A percentile compares a stretch with the other conserved stretches of the same genome.
Evolutionary conservation across 35 echinoderm and acorn worm species (phyloP).

Genomic region (Apostichopus japonicus): DNA sequence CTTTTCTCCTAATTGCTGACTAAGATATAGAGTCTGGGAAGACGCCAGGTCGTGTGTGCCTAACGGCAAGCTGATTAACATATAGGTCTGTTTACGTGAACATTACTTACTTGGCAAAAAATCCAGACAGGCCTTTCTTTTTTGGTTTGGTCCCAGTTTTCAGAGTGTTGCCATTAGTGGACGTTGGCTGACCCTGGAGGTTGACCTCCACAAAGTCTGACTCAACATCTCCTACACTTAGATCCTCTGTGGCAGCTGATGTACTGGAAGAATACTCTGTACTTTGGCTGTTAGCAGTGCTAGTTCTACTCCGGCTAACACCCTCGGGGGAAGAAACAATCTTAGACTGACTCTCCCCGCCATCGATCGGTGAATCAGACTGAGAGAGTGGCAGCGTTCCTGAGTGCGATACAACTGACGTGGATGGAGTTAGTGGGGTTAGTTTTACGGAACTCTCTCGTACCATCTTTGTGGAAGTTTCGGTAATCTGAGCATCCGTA

Average conservation of each 20-base stretch:
- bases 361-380: background rate
- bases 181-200: conserved; percentile 24
- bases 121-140: conserved; percentile 70
- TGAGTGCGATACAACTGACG: conserved; percentile 9
- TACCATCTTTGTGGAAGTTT: conserved; percentile 43
- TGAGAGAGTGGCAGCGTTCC: conserved; percentile 6
- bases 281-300: conserved; percentile 68
- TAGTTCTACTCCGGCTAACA: conserved; percentile 68
- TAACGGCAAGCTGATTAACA: no score
- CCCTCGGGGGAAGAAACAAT: background rate
- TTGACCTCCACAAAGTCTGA: conserved; percentile 67
- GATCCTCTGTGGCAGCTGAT: conserved; percentile 59
- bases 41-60: no score
- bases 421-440: conserved; percentile 40
- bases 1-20: no score
- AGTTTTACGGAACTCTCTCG: conserved; percentile 13
- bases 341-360: background rate
- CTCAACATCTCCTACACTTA: conserved; percentile 51
- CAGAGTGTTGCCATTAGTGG: background rate
- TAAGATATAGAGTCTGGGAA: no score
- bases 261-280: conserved; percentile 70
- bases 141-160: conserved; percentile 66
- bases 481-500: background rate
- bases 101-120: conserved; percentile 68
- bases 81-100: no score